phyloP scores from a whole-genome alignment of 2,797 vertebrate genomes.

The Lithobates sylvaticus region DNA sequence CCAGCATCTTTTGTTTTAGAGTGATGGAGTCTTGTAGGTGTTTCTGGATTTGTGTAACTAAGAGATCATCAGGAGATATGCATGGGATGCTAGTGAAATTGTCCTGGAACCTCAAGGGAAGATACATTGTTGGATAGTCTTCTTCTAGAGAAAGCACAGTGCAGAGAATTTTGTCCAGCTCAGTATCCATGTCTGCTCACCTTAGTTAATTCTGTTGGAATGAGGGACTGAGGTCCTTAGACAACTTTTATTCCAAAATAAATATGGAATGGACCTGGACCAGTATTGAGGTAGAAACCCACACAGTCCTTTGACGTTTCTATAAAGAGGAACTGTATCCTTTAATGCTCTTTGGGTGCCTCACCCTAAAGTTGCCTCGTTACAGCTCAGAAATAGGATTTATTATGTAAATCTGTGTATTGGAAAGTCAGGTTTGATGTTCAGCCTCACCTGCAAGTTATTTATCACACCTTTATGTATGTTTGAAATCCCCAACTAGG shows the following conservation, averaged over 20 bases:
- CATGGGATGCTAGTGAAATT: not conserved
- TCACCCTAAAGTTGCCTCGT: not conserved
- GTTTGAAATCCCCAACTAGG: too few relatives aligned
- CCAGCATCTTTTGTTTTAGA: not conserved
- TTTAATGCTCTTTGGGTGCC: conserved; percentile 9
- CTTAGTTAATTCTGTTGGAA: not conserved
- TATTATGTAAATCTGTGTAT: conserved; percentile 9
- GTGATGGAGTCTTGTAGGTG: not conserved
- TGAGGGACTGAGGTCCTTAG: not conserved
- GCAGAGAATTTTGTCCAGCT: conserved; percentile 29
- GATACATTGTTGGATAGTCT: conserved; percentile 3
- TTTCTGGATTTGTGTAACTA: not conserved
- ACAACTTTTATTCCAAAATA: not conserved
- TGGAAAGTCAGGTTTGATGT: not conserved
- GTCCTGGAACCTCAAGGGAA: not conserved
- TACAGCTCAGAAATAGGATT: not conserved
- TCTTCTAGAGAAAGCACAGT: conserved; percentile 28
- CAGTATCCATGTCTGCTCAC: conserved; percentile 22
- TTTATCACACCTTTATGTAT: too few relatives aligned
- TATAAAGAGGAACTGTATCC: not conserved
- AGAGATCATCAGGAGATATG: not conserved
- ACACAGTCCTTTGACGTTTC: conserved; percentile 4
- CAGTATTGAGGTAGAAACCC: not conserved
- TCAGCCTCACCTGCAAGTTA: not conserved
- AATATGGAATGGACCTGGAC: not conserved